Conservation (phyloP, 2,797 vertebrate species). For the Helostoma temminkii region DNA sequence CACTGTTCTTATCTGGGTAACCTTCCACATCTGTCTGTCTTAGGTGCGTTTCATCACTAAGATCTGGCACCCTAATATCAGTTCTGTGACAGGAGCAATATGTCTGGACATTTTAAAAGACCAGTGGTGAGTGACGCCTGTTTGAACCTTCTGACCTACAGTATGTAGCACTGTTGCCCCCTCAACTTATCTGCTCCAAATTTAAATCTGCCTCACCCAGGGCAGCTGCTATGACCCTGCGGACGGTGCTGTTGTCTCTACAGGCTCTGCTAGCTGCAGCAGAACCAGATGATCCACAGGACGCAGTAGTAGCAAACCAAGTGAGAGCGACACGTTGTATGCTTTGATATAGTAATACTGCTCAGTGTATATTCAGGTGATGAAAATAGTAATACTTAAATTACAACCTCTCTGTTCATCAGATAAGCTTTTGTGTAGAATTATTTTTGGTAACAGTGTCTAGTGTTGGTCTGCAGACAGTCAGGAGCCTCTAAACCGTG, state of each 20-base stretch:
- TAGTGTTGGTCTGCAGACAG: not conserved
- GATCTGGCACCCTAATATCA: slow-evolving; percentile 99
- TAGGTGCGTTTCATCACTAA: slow-evolving; percentile 99
- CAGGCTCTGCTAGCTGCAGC: slow-evolving; percentile 97
- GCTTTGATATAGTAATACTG: not conserved
- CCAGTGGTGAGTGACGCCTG: slow-evolving; percentile 91
- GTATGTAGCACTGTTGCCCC: not conserved
- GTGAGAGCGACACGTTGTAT: slow-evolving; percentile 69
- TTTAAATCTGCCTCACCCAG: slow-evolving; percentile 76
- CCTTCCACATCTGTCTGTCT: slow-evolving; percentile 37
- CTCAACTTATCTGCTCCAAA: slow-evolving; percentile 12
- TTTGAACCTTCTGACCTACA: not conserved
- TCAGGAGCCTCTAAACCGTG: not conserved
- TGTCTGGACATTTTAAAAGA: slow-evolving; percentile 99
- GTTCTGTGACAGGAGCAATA: slow-evolving; percentile 99
- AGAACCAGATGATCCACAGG: slow-evolving; percentile 98
- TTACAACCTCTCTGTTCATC: too few species aligned
- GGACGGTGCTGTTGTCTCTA: slow-evolving; percentile 97
- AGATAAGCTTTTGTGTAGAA: not conserved
- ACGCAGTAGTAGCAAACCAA: slow-evolving; percentile 99
- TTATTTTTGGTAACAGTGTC: not conserved
- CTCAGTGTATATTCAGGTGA: not conserved
- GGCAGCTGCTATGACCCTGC: slow-evolving; percentile 99
- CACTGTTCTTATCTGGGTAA: slow-evolving; percentile 3
- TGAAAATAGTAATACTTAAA: not conserved